Base-by-base conservation (phyloP, 1,140 invertebrate genomes). In the Cheumatopsyche charites region DNA sequence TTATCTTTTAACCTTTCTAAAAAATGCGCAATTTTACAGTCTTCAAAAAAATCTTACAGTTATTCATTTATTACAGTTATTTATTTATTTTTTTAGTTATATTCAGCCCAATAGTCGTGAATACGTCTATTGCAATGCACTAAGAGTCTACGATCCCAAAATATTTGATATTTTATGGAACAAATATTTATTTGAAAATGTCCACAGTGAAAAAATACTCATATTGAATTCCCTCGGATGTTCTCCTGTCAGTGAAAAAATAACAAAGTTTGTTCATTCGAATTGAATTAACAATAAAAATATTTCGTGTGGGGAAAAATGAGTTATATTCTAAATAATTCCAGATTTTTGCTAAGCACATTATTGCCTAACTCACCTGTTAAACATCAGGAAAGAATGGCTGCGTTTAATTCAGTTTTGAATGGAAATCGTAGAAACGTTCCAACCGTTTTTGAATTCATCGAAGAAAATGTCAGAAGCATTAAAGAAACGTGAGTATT, bases 51-150 rank as follows among this genome's bases (percentile, higher is more conserved):
- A n/a, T n/a, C n/a, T n/a, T n/a, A n/a, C n/a, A n/a, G n/a, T n/a
- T n/a, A n/a, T n/a, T n/a, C n/a, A n/a, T n/a, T n/a, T n/a, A n/a
- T n/a, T n/a, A n/a, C n/a, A n/a, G n/a, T n/a, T n/a, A n/a, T n/a
- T n/a, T n/a, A n/a, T n/a, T n/a, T n/a, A n/a, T n/a, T n/a, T n/a
- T n/a, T 74, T 67, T 71, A 77, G 76, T 87, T 3, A 85, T 21
- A 82, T 88, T 1, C 79, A 83, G 62, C 80, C 83, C 23, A 87
- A 90, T 76, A 81, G 84, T 36, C 85, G 87, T 25, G 81, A 81
- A 47, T 84, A 85, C 67, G 86, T 90, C 2, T 90, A 89, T 78
- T 90, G 88, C 75, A 86, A 84, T 65, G 86, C 79, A 25, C 78
- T 89, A 6, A 4, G 43, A 6, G 83, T 86, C 11, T 75, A 85